phyloP scores from a whole-genome alignment of 2,888 invertebrate genomes.

The Pelosia muscerda region DNA sequence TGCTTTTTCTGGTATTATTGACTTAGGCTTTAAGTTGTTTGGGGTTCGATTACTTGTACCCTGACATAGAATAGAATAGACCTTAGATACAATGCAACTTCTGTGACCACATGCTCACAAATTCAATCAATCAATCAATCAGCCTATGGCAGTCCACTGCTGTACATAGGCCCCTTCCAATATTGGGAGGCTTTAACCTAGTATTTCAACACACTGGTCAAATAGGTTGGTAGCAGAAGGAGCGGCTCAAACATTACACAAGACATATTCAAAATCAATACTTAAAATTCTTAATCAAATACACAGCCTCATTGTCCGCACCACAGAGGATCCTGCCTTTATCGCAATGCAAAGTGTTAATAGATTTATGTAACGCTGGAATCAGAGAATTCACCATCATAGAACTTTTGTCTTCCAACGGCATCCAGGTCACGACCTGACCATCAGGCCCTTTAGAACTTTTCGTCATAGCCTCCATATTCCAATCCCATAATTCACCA shows the following conservation, averaged over 20 bases:
- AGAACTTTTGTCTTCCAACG: conserved; percentile 89
- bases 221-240: too few species aligned
- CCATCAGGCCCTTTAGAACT: conserved; percentile 71
- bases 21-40: not conserved
- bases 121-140: too few species aligned
- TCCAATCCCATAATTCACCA: conserved; percentile 97
- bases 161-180: too few species aligned
- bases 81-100: not conserved
- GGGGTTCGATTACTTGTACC: not conserved
- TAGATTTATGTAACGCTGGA: conserved; percentile 91
- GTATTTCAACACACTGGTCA: too few species aligned
- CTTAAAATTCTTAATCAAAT: conserved; percentile 90
- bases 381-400: conserved; percentile 92
- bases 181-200: too few species aligned
- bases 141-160: too few species aligned
- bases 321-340: conserved; percentile 92
- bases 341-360: conserved; percentile 94
- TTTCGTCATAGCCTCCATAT: conserved; percentile 86
- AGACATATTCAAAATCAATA: conserved; percentile 55
- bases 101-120: not conserved
- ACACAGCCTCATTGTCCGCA: conserved; percentile 95
- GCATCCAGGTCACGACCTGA: conserved; percentile 88
- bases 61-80: not conserved
- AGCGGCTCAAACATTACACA: not conserved
- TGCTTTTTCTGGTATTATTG: not conserved